phyloP scores from a whole-genome alignment of 2,888 invertebrate species.

The Apocheima hispidaria region DNA sequence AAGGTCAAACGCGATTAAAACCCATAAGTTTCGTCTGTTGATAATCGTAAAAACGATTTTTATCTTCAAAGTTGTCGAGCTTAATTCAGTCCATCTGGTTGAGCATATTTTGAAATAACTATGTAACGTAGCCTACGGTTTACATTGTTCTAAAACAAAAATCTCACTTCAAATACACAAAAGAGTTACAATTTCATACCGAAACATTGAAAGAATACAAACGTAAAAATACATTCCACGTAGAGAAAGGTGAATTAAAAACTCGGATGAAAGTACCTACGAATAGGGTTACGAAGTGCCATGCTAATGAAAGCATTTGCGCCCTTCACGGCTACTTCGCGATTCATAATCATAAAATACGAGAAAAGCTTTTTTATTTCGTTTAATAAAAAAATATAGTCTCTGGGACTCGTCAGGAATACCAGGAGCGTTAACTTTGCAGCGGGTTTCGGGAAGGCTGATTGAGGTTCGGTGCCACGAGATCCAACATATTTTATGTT shows the following conservation, averaged over 20 bases:
- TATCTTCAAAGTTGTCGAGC: neutral
- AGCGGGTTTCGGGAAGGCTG: constrained; percentile 1
- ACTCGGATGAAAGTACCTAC: constrained; percentile 44
- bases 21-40: no score
- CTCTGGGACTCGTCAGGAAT: constrained; percentile 40
- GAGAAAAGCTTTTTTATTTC: constrained; percentile 45
- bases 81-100: neutral
- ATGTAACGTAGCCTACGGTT: neutral
- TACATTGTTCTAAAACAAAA: neutral
- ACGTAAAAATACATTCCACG: constrained; percentile 41
- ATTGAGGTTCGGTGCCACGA: constrained; percentile 15
- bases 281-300: constrained; percentile 48
- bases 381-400: constrained; percentile 43
- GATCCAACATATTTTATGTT: constrained; percentile 11
- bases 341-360: constrained; percentile 46
- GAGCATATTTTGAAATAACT: no score
- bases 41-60: neutral
- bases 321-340: constrained; percentile 42
- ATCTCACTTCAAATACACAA: neutral
- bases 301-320: constrained; percentile 47
- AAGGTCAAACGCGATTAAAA: no score
- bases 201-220: constrained; percentile 39
- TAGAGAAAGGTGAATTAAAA: constrained; percentile 49
- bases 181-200: constrained; percentile 31
- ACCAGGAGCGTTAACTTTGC: constrained; percentile 20